phyloP scores from a whole-genome alignment of 1,140 invertebrate genomes.

The Euura lappo region DNA sequence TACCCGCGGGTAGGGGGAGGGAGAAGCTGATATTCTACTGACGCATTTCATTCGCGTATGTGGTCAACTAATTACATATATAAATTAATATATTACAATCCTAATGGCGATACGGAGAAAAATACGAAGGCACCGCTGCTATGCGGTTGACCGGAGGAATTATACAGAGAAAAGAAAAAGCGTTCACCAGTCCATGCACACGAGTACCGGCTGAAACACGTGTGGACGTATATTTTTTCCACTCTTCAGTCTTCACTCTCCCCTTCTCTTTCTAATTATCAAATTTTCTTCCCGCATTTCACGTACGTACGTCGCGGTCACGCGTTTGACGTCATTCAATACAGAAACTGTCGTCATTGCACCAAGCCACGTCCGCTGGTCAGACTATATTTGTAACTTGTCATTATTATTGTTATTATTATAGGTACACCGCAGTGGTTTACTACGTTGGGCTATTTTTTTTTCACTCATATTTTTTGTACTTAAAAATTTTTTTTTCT shows the following conservation, averaged over 20 bases:
- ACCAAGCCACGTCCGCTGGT: neutral
- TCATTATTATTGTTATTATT: neutral
- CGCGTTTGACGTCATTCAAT: neutral
- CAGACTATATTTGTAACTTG: neutral
- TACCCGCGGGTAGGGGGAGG: neutral
- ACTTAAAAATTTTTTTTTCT: neutral
- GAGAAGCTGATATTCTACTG: neutral
- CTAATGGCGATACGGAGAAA: neutral
- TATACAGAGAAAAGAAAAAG: no score
- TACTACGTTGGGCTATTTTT: no score
- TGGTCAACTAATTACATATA: neutral
- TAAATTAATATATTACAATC: neutral
- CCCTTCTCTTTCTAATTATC: no score
- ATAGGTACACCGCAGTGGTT: no score
- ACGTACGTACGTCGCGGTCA: neutral
- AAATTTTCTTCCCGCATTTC: no score
- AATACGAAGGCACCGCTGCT: no score
- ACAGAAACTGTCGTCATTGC: conserved; percentile 1
- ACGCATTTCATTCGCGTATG: neutral
- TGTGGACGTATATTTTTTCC: no score
- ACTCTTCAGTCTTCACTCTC: no score
- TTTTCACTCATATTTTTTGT: neutral
- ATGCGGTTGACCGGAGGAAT: no score
- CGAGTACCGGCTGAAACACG: no score
- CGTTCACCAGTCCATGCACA: no score